Evolutionary conservation across 1,140 invertebrate species (phyloP), one percentile per base, ranked within the genome.

Genomic region (Dinoponera quadriceps): DNA sequence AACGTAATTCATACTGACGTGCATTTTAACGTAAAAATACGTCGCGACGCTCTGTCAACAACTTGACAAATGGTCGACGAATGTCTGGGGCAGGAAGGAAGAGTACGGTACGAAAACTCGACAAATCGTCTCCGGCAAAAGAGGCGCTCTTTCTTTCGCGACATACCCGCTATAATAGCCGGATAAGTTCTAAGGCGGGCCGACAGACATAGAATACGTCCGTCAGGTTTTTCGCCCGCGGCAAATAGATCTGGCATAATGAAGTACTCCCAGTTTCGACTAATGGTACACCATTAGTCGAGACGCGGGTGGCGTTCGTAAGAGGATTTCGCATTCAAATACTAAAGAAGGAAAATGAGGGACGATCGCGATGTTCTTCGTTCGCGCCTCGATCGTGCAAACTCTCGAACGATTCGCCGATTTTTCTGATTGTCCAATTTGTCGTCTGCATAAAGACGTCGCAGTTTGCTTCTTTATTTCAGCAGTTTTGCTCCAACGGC

Each of bases 321-420:
- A 71, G 44, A 88, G 74, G 69, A 87, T 84, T 87, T 81, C 13
- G 54, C 51, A 75, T 71, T 87, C 65, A 72, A 74, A 88, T 75
- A 80, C 55, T 86, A 83, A 73, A 54, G 49, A 66, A 78, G 73
- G 68, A 2, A 14, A 60, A 44, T 54, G 20, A 65, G 13, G 14
- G 38, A 59, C 25, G 14, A 38, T 66, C 44, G 18, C 29, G 29
- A 66, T 27, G n/a, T 48, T 44, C 16, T 7, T n/a, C 22, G 14
- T 65, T 14, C 4, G 25, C 14, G 22, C 7, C 27, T 16, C 48
- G 14, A 63, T 29, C 71, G 60, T 22, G 13, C 9, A 33, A 83
- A 83, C 38, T 29, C 33, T 77, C 38, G 16, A 48, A 49, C 20
- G 18, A 14, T 4, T 66, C 20, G n/a, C 7, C 54, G 66, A 59